Evolutionary conservation across 2,888 invertebrate genomes (phyloP), one percentile per base, ranked within the genome.

Genomic region (Tipula lateralis): DNA sequence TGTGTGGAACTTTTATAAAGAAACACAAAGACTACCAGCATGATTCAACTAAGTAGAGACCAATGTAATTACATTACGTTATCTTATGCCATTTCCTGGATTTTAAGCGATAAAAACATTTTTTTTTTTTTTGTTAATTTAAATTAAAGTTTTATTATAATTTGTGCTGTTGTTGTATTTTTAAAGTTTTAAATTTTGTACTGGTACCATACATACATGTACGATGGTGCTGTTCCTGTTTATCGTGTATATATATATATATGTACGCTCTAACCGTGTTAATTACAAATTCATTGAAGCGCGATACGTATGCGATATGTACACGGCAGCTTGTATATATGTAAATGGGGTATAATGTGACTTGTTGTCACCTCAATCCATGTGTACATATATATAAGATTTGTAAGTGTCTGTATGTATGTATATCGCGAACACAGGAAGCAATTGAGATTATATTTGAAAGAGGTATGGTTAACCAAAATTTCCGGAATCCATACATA

Each of bases 61-160:
- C 85, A 86, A 85, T 86, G 86, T 87, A 86, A 86, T 85, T 87
- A 85, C 85, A 85, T 85, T 84, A 85, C 85, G 86, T 87, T 87
- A 87, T 87, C 87, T 86, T 39, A 84, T 86, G 87, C 86, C 86
- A 86, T 87, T 87, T 87, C 87, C 87, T 87, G 87, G 87, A 87
- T 87, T 87, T 86, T 86, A 86, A 83, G 84, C 86, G 87, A 87
- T 87, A 86, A 85, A 84, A 85, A 82, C 82, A 82, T 29, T 81
- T 30, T 82, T 29, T 80, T n/a, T n/a, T n/a, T 30, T 82, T 30
- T 82, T 82, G 29, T 30, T 34, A 32, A 83, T 34, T 36, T 24
- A 36, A 83, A 83, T 83, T 36, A 36, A 83, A 83, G 16, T 36
- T 83, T 36, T 83, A 82, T 30, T 66, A 66, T 66, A 66, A 30